Base-by-base conservation (phyloP, 2,113 vertebrate genomes). In the Seriola rivoliana region DNA sequence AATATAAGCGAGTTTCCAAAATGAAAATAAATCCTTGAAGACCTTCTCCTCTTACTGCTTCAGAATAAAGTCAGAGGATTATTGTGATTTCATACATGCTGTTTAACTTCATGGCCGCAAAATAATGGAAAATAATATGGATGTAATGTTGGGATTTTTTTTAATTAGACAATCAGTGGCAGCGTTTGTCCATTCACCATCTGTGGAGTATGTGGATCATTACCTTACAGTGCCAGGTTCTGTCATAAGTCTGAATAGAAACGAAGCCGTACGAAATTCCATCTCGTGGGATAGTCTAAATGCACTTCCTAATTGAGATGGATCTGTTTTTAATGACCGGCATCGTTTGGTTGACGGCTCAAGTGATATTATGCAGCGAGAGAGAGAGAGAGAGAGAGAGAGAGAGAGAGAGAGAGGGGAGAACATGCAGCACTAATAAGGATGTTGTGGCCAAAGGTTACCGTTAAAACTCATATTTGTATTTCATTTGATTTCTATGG, bases 321-420 rank as follows among this genome's bases (percentile, higher is more conserved):
- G 82, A 95, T 92, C 79, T 82, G 88, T 93, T 93, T 93, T 94
- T 95, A 95, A 95, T 95, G 90, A 91, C 75, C 75, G 67, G 85
- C 40, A 74, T 75, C 66, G 57, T 88, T 85, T 84, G 78, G 85
- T 84, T 85, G 81, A 71, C 64, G 48, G 75, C 76, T 80, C 73
- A 77, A 82, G 81, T 91, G 89, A 91, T 90, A 83, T 64, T 81
- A 90, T 84, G 87, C 60, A 72, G 69, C 29, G 80, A 64, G 68
- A 71, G 54, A 62, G 63, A 29, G 29, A 71, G 64, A 40, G 75
- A 79, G 63, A 21, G 71, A 71, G 64, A 40, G 75, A 79, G n/a
- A n/a, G n/a, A n/a, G n/a, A n/a, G n/a, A 29, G 25, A 71, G 64
- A 40, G 75, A 79, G 63, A 21, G 71, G 13, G 3, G 14, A 71